These are phyloP conservation scores for Raja brachyura DNA, from an alignment of 2,113 vertebrate genomes.

Conservation along the genomic window DNA sequence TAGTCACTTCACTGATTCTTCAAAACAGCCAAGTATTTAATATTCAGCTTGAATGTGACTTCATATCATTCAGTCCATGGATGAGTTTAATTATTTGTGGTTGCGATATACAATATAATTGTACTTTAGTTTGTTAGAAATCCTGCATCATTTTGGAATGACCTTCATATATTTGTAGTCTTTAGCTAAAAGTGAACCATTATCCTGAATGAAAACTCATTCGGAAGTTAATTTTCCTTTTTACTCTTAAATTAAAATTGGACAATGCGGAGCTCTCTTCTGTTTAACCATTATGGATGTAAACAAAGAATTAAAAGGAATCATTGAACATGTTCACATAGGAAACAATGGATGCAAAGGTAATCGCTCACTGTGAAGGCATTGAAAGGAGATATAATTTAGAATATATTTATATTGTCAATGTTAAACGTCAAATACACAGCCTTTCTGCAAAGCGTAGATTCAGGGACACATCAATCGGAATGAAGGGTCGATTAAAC, in stretches of 20 bases:
- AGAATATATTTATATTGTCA: background rate
- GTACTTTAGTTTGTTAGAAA: background rate
- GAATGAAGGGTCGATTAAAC: background rate
- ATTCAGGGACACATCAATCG: background rate
- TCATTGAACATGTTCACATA: background rate
- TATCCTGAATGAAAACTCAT: background rate
- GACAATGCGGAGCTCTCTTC: background rate
- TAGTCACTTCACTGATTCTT: background rate
- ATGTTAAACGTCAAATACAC: background rate
- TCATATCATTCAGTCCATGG: background rate
- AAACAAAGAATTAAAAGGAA: background rate
- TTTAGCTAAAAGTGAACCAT: background rate
- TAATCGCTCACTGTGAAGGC: background rate
- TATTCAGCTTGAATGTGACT: background rate
- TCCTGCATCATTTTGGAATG: background rate
- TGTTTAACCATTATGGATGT: background rate
- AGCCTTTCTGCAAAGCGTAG: background rate
- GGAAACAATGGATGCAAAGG: background rate
- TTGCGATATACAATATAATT: background rate
- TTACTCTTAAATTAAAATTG: background rate
- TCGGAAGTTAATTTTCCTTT: background rate
- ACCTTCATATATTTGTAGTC: background rate
- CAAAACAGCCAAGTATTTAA: background rate
- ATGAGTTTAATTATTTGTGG: background rate
- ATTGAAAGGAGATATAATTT: background rate